These are phyloP conservation scores for Mola mola DNA, from an alignment of 2,113 vertebrate species.

Conservation along the genomic window DNA sequence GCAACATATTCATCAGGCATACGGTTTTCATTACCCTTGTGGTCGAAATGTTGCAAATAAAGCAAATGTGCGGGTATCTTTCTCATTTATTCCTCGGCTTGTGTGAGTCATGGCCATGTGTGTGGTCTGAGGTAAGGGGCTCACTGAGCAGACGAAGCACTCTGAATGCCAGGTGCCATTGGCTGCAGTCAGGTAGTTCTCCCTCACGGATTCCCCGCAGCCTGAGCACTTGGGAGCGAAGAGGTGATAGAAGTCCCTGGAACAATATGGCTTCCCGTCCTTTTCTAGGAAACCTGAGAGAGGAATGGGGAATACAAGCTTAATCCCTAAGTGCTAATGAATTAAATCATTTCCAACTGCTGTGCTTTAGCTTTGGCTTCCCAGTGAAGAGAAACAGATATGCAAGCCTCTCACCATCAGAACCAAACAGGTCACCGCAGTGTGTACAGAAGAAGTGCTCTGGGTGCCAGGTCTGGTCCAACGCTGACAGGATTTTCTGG, in stretches of 20 bases:
- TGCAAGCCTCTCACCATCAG: slow-evolving; percentile 79
- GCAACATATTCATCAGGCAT: slow-evolving; percentile 61
- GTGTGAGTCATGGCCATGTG: slow-evolving; percentile 39
- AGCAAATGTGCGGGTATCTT: slow-evolving; percentile 63
- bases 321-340: background rate
- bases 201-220: slow-evolving; percentile 84
- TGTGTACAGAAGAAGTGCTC: slow-evolving; percentile 94
- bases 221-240: slow-evolving; percentile 91
- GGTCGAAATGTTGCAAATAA: slow-evolving; percentile 65
- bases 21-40: slow-evolving; percentile 65
- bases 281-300: slow-evolving; percentile 86
- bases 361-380: slow-evolving; percentile 10
- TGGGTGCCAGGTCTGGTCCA: slow-evolving; percentile 93
- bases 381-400: background rate
- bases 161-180: slow-evolving; percentile 89
- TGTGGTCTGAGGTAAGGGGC: slow-evolving; percentile 67
- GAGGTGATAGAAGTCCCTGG: slow-evolving; percentile 87
- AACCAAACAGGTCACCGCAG: slow-evolving; percentile 87
- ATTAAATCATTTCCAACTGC: background rate
- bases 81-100: slow-evolving; percentile 47
- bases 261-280: slow-evolving; percentile 89
- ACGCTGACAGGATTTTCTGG: slow-evolving; percentile 90
- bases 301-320: background rate
- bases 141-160: slow-evolving; percentile 93
- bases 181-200: slow-evolving; percentile 89